Percentiles rank a stretch among this genome's conserved stretches.
Conservation (phyloP, 1,140 invertebrate species). For the Nebria ingens region DNA sequence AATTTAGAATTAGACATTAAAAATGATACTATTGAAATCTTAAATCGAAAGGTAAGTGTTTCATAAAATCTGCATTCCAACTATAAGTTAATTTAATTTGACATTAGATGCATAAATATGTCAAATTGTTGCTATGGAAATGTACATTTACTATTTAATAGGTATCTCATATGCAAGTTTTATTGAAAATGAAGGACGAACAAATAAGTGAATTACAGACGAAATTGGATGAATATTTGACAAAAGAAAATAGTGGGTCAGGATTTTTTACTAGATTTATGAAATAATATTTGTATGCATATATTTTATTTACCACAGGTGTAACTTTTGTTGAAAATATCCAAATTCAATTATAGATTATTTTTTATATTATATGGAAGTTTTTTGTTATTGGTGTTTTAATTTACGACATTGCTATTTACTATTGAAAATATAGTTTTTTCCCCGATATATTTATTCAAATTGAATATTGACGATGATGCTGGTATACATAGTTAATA, state of each 20-base stretch:
- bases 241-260: constrained; percentile 16
- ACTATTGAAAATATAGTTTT: no score
- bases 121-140: not conserved
- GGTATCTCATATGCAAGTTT: constrained; percentile 40
- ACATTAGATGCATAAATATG: not conserved
- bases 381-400: no score
- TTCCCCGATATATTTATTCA: no score
- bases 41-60: constrained; percentile 35
- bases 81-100: not conserved
- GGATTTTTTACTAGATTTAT: constrained; percentile 22
- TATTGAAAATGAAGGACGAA: constrained; percentile 44
- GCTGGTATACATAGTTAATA: no score
- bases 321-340: no score
- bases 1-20: constrained; percentile 39
- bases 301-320: no score
- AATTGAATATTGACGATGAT: no score
- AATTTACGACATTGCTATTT: no score
- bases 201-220: constrained; percentile 42
- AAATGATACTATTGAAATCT: constrained; percentile 32
- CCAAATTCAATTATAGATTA: no score
- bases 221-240: constrained; percentile 17
- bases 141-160: constrained; percentile 18
- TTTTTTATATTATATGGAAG: no score
- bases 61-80: no score
- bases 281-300: not conserved